Percentiles rank a stretch among this genome's conserved stretches.
Conservation (phyloP, 2,113 vertebrate species). For the Etia nguti region DNA sequence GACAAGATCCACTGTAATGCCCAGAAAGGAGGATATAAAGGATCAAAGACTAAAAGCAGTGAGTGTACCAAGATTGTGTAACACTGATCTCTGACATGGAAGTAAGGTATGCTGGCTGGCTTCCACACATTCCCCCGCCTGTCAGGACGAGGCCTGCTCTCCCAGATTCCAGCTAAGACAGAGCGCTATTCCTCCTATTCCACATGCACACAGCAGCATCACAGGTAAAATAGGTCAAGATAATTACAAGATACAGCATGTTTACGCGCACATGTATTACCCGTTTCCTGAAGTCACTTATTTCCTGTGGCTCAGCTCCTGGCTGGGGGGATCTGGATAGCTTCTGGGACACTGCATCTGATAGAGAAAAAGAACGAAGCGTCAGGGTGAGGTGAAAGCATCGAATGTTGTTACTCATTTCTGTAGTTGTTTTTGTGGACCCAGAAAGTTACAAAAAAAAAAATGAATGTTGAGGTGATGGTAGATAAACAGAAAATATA, state of each 20-base stretch:
- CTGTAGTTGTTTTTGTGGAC: not conserved
- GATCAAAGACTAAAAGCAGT: not conserved
- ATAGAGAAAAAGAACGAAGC: not conserved
- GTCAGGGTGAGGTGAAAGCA: not conserved
- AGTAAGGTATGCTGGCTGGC: not conserved
- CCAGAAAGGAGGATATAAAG: not conserved
- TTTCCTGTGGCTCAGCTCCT: conserved; percentile 49
- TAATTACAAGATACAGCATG: conserved; percentile 6
- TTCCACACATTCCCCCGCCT: conserved; percentile 23
- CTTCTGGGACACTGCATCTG: conserved; percentile 59
- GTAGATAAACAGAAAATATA: not conserved
- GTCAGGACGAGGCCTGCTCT: conserved; percentile 29
- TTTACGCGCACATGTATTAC: conserved; percentile 23
- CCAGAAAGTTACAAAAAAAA: not conserved
- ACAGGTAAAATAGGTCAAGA: conserved; percentile 16
- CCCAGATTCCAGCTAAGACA: conserved; percentile 26
- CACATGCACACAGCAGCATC: not conserved
- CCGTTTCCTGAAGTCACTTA: conserved; percentile 56
- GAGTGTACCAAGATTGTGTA: not conserved
- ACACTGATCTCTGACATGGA: not conserved
- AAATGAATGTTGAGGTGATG: not conserved
- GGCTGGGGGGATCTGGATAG: conserved; percentile 9
- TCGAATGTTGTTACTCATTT: not conserved
- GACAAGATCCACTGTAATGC: no score
- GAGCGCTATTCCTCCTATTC: not conserved